A percentile compares a stretch with the other conserved stretches of the same genome.
Conservation (phyloP, 92 coral and sea anemone genomes). For the Umimayanthus kanabou region DNA sequence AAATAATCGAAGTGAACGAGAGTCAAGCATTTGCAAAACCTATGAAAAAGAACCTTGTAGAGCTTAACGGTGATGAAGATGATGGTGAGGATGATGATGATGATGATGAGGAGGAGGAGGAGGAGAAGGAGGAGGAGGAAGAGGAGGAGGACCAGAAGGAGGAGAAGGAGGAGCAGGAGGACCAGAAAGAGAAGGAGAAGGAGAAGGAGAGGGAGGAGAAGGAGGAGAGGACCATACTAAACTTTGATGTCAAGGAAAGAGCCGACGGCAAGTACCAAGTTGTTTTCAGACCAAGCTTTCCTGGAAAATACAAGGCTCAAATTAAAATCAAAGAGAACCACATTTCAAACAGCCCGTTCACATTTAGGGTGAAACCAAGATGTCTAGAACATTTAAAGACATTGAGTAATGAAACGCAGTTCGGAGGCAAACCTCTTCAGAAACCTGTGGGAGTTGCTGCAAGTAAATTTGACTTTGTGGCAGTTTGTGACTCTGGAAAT, state of each 20-base stretch:
- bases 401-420: not conserved
- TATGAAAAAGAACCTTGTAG: too few species aligned
- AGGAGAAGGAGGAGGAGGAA: not conserved
- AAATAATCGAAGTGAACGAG: not conserved
- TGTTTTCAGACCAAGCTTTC: not conserved
- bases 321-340: not conserved
- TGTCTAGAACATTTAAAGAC: not conserved
- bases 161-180: not conserved
- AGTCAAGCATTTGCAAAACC: too few species aligned
- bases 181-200: too few species aligned
- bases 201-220: not conserved
- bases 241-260: not conserved
- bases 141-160: not conserved
- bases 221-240: not conserved
- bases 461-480: not conserved
- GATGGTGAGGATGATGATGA: too few species aligned
- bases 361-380: not conserved
- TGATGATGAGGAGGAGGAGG: too few species aligned
- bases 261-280: not conserved
- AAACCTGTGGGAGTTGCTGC: not conserved
- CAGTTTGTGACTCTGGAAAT: not conserved
- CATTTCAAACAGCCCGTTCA: not conserved
- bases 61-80: too few species aligned
- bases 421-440: not conserved
- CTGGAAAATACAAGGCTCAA: not conserved